Evolutionary conservation across 2,113 vertebrate species (phyloP), one percentile per base, ranked within the genome.

Genomic region (Nymphicus hollandicus): DNA sequence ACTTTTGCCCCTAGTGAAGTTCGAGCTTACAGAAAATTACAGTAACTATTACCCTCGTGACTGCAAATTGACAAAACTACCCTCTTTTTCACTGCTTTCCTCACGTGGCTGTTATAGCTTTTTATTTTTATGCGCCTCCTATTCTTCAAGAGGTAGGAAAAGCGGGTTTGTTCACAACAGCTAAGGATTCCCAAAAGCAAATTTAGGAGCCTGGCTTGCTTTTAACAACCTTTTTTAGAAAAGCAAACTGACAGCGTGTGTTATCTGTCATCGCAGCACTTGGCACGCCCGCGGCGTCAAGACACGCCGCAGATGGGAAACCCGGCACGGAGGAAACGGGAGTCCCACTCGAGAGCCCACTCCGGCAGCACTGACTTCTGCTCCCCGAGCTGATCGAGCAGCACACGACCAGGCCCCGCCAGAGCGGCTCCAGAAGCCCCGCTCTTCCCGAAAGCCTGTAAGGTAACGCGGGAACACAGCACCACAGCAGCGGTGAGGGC

Each of bases 361-460:
- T 29, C 35, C 72, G 1, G 35, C 33, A 4, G 14, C 47, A 11
- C 22, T 6, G 50, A 14, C 60, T 15, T 1, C 35, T 6, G 58
- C 43, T 10, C 33, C 1, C 69, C 2, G 35, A 12, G 6, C 58
- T 1, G 25, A 43, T 1, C 35, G 65, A 5, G 25, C 37, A 4
- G 53, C 3, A 4, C 71, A 0, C 3, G 8, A 11, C 12, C 1
- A 29, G 8, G 17, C 49, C 39, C 56, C 3, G 17, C 58, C 82
- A 15, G 19, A 6, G 41, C 20, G 10, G 6, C 28, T 8, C 39
- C 1, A 2, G 19, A 35, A n/a, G 3, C 18, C 18, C 0, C 8
- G 39, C 29, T 49, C n/a, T 2, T 4, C 16, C 11, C 4, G 5
- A 13, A 8, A 13, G 14, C 4, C 5, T 1, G 4, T 35, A 7